Evolutionary conservation across 2,888 invertebrate species (phyloP), one percentile per base, ranked within the genome.

Genomic region (Nomada fucata): DNA sequence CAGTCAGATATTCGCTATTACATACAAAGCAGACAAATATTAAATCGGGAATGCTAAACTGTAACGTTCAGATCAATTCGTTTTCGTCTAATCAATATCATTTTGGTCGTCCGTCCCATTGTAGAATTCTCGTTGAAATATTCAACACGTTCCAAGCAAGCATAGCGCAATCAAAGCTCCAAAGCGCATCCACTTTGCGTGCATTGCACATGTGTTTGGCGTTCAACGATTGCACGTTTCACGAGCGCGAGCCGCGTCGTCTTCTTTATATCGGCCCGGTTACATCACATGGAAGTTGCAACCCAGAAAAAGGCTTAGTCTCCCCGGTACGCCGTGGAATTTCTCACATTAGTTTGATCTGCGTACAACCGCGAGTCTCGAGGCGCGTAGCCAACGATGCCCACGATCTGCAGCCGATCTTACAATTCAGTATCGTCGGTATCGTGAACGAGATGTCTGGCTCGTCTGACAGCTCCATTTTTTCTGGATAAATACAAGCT

Each of bases 391-490:
- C 47, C 5, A 60, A 55, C 50, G 63, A 61, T 76, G 72, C 67
- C 71, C 79, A 79, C 78, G 87, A 87, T 79, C 75, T 57, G 50
- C 52, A 36, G 57, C 29, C 67, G 82, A 81, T 84, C 59, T 59
- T 50, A 26, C 59, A 59, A 64, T 76, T 79, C 70, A 71, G 18
- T 60, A 36, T 36, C 78, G 60, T 42, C 26, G 78, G 50, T 68
- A 79, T 47, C 55, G 75, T 73, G 68, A 76, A 75, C 53, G 63
- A 82, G 73, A 80, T 77, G 77, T 29, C 74, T 64, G 76, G 64
- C 72, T 70, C 23, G 42, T 63, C 81, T 77, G 83, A 85, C 84
- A 82, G 84, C 76, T 81, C 78, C 60, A 76, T 67, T 84, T 86
- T 86, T 82, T 50, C 61, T 57, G 53, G 69, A 75, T 76, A 69